These are phyloP conservation scores for Micrasema minimum DNA, from an alignment of 1,140 invertebrate genomes.

Conservation along the genomic window DNA sequence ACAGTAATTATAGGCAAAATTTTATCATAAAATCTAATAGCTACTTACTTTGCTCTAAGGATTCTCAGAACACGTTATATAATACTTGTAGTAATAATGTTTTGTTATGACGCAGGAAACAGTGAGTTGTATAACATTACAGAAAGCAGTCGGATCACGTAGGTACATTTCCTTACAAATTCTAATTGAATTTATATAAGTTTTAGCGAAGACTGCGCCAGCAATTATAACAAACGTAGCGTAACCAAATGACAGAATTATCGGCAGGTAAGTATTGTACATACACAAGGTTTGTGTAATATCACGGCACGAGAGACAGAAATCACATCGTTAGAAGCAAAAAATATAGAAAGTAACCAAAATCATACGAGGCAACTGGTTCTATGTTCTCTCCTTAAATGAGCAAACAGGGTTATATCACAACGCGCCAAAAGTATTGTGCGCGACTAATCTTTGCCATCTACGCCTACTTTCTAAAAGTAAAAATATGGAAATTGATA, in stretches of 20 bases:
- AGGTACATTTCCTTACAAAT: slow-evolving; percentile 20
- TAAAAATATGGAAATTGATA: slow-evolving; percentile 27
- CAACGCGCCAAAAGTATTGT: background rate
- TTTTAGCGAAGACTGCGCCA: slow-evolving; percentile 1
- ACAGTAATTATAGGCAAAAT: too few relatives aligned
- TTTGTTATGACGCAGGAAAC: slow-evolving; percentile 10
- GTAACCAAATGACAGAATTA: background rate
- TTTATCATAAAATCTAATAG: too few relatives aligned
- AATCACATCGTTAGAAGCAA: too few relatives aligned
- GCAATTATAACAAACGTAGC: slow-evolving; percentile 9
- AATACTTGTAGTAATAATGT: background rate
- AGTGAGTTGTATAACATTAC: slow-evolving; percentile 13
- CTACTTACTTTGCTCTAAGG: too few relatives aligned
- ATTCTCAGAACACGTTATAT: slow-evolving; percentile 12
- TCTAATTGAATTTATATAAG: slow-evolving; percentile 20
- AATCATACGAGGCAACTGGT: too few relatives aligned
- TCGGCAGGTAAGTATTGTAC: background rate
- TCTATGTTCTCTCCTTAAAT: background rate
- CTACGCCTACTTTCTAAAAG: slow-evolving; percentile 13
- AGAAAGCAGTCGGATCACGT: slow-evolving; percentile 8
- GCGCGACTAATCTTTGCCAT: slow-evolving; percentile 1
- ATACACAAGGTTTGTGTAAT: background rate
- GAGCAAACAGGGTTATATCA: background rate
- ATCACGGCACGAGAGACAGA: background rate
- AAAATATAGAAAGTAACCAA: too few relatives aligned